Percentiles rank a stretch among this genome's conserved stretches.
phyloP scores from a whole-genome alignment of 2,113 vertebrate genomes.

The Struthio camelus region DNA sequence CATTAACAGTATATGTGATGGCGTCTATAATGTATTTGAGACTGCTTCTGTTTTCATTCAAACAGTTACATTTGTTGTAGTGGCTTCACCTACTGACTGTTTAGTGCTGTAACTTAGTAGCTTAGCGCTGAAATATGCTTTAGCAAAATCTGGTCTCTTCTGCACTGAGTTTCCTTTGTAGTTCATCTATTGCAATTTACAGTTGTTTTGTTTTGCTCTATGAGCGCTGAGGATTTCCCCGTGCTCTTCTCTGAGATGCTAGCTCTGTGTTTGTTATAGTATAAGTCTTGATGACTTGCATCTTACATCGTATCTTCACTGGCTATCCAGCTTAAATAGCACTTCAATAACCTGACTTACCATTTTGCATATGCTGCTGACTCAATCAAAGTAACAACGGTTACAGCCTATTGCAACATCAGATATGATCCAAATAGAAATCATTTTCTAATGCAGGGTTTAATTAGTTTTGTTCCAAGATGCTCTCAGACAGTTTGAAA shows the following conservation, averaged over 20 bases:
- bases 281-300: background rate
- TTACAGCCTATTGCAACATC: background rate
- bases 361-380: background rate
- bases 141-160: background rate
- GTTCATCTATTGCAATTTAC: background rate
- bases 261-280: background rate
- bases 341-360: accelerated
- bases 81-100: background rate
- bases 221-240: background rate
- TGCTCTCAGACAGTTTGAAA: background rate
- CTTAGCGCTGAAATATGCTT: background rate
- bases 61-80: background rate
- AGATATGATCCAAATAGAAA: background rate
- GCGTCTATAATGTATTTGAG: background rate
- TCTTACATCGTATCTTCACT: background rate
- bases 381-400: background rate
- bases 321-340: background rate
- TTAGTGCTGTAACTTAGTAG: background rate
- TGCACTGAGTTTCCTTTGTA: background rate
- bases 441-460: background rate
- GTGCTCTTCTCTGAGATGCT: background rate
- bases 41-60: background rate
- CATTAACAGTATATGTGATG: background rate
- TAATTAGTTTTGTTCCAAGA: background rate
- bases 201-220: background rate